Evolutionary conservation across 2,797 vertebrate genomes (phyloP), one percentile per base, ranked within the genome.

Genomic region (Simalia tracyae): DNA sequence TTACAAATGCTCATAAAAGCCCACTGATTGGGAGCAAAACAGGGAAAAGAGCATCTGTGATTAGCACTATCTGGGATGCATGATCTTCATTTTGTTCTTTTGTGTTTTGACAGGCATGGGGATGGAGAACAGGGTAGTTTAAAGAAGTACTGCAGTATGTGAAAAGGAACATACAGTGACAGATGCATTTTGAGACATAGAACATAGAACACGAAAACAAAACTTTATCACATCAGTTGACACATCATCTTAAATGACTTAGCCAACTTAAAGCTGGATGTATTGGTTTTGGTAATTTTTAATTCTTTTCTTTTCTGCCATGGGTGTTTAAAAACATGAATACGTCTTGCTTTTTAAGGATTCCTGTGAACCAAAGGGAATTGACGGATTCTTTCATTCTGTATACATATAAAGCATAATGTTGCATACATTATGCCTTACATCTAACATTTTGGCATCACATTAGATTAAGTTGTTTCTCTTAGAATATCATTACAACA

Each of bases 161-260:
- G 10, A 22, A 92, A 90, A 31, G 2, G 12, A 72, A 81, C 12
- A 22, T 89, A 19, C 11, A 54, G 11, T 68, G 28, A 84, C n/a
- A 50, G 59, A 50, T 59, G 72, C 17, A 22, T 68, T 24, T 85
- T 66, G 24, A 85, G 42, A 7, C 54, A 6, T 86, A 15, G 59
- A 91, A 7, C 54, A 6, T 86, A 15, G 59, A 91, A 91, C 17
- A 91, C 86, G 86, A 90, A 92, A 92, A 93, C 95, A 96, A 92
- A 88, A 0, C 92, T 90, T 93, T 95, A 94, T 93, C 93, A 93
- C 94, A 92, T 90, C 92, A 93, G 92, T 95, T 95, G 93, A 92
- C 93, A 87, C 95, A 96, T 96, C 95, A 93, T 95, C 72, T 94
- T 93, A 89, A 89, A 2, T 96, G 95, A 96, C 93, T 93, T 92